Evolutionary conservation across 2,797 vertebrate genomes (phyloP).

Genomic region (Tenualosa ilisha): DNA sequence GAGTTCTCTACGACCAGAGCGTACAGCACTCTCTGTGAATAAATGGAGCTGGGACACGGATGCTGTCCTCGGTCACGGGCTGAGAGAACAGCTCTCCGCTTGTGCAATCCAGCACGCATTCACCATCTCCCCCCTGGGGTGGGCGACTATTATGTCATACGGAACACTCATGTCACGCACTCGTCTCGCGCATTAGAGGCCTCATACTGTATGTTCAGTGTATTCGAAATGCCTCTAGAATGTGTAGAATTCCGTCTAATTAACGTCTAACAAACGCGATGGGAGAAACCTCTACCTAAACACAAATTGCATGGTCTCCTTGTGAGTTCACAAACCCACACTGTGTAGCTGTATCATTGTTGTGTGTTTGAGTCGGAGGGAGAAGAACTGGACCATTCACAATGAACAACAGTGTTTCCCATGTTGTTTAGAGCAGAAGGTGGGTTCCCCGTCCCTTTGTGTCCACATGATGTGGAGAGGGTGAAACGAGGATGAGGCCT

Average conservation of each 20-base stretch:
- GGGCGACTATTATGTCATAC: background rate
- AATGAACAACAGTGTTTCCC: background rate
- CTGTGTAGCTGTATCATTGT: background rate
- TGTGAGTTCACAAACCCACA: too few species aligned
- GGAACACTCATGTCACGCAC: background rate
- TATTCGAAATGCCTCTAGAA: background rate
- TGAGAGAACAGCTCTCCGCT: background rate
- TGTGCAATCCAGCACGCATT: background rate
- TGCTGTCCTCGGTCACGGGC: background rate
- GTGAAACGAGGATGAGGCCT: background rate
- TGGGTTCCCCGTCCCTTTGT: background rate
- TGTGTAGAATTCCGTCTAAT: background rate
- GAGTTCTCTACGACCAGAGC: too few species aligned
- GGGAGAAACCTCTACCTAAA: background rate
- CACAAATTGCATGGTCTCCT: too few species aligned
- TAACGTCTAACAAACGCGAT: background rate
- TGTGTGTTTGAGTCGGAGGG: background rate
- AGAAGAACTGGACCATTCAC: background rate
- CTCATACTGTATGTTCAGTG: background rate
- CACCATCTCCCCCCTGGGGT: background rate
- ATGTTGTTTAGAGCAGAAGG: background rate
- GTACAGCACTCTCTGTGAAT: background rate
- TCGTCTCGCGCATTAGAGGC: background rate
- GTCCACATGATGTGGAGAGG: background rate
- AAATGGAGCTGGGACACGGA: background rate